These are phyloP conservation scores for Acyrthosiphon pisum DNA, from an alignment of 1,140 invertebrate species.

Conservation along the genomic window DNA sequence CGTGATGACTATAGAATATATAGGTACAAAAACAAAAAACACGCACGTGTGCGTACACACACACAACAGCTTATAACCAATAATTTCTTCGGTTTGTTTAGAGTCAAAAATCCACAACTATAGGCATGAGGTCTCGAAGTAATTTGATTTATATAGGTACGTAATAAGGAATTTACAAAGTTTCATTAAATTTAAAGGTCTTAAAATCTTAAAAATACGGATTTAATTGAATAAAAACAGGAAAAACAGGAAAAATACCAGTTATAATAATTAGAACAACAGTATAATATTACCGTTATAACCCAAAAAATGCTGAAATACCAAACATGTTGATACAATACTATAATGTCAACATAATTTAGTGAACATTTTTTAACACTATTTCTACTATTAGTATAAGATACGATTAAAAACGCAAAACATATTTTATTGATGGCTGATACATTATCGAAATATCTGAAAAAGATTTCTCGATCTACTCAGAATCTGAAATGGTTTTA, in stretches of 20 bases:
- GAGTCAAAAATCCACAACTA: neutral
- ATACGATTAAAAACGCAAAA: neutral
- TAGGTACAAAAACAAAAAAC: too few relatives aligned
- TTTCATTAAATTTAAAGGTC: neutral
- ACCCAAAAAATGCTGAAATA: neutral
- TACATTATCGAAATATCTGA: neutral
- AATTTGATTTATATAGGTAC: too few relatives aligned
- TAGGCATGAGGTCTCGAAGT: neutral
- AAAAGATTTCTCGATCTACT: neutral
- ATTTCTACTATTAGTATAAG: neutral
- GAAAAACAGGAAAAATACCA: slow-evolving; percentile 16
- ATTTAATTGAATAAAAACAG: neutral
- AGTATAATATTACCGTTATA: neutral
- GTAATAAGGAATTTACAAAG: neutral
- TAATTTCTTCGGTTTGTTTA: too few relatives aligned
- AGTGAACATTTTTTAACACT: neutral
- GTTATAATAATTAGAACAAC: neutral
- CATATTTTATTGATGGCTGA: neutral
- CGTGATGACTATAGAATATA: neutral
- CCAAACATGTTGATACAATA: neutral
- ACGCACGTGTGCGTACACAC: neutral
- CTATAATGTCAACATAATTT: neutral
- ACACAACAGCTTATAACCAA: neutral
- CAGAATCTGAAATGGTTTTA: neutral
- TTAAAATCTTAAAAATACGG: neutral